These are phyloP conservation scores for Thyatira batis DNA, from an alignment of 2,888 invertebrate species.

Conservation along the genomic window DNA sequence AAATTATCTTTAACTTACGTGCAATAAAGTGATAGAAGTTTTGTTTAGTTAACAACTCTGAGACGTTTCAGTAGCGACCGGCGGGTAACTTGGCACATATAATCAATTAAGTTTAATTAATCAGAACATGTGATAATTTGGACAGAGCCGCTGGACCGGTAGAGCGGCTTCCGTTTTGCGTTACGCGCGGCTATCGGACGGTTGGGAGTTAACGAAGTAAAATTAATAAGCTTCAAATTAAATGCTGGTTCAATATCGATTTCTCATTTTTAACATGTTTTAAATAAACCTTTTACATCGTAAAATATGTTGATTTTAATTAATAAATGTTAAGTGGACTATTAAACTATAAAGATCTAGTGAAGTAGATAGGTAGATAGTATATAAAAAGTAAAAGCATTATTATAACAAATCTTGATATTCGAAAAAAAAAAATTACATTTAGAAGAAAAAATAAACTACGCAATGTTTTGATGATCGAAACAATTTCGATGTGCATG, in stretches of 20 bases:
- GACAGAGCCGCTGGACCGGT: constrained; percentile 44
- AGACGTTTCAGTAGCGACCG: background rate
- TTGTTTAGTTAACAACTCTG: background rate
- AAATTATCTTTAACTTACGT: background rate
- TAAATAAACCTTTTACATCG: too few species aligned
- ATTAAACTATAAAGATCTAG: too few species aligned
- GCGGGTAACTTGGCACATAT: constrained; percentile 15
- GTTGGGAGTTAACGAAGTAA: background rate
- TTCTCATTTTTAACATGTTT: too few species aligned
- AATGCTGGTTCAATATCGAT: background rate
- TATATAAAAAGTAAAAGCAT: background rate
- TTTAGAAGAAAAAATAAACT: background rate
- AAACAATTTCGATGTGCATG: background rate
- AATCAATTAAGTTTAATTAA: constrained; percentile 47
- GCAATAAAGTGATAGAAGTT: background rate
- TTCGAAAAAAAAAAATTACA: background rate
- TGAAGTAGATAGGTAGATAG: background rate
- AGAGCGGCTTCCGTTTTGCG: constrained; percentile 44
- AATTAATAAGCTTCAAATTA: background rate
- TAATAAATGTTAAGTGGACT: background rate
- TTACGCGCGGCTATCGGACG: constrained; percentile 30
- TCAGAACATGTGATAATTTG: constrained; percentile 41
- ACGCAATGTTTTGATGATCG: background rate
- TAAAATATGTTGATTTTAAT: too few species aligned
- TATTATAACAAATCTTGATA: background rate